Conservation (phyloP, 1,140 invertebrate genomes). For the Leptinotarsa texana region DNA sequence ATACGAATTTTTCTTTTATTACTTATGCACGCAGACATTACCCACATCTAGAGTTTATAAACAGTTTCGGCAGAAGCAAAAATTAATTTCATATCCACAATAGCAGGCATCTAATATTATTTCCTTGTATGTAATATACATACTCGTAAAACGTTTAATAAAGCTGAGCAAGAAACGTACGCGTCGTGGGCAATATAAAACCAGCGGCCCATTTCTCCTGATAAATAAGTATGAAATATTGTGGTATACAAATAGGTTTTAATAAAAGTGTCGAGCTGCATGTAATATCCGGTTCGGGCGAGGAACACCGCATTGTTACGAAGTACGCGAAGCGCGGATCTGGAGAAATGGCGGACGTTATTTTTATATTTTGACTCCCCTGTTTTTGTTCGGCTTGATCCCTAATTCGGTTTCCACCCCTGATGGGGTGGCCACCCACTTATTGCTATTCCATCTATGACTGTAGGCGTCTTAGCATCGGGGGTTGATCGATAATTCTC, state of each 20-base stretch:
- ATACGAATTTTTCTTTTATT: not conserved
- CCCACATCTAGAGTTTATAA: not conserved
- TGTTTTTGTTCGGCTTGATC: slow-evolving; percentile 49
- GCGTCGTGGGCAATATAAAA: slow-evolving; percentile 7
- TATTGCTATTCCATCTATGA: slow-evolving; percentile 53
- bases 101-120: not conserved
- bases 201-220: slow-evolving; percentile 4
- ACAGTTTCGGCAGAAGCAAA: not conserved
- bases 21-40: not conserved
- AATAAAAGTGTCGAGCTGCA: slow-evolving; percentile 34
- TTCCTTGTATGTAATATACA: not conserved
- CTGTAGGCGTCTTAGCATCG: slow-evolving; percentile 47
- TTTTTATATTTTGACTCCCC: slow-evolving; percentile 51
- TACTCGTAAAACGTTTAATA: not conserved
- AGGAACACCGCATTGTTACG: slow-evolving; percentile 39
- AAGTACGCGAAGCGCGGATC: slow-evolving; percentile 19
- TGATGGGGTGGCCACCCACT: slow-evolving; percentile 43
- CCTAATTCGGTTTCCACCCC: slow-evolving; percentile 50
- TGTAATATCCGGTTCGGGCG: slow-evolving; percentile 34
- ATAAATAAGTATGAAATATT: slow-evolving; percentile 25
- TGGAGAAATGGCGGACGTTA: slow-evolving; percentile 45
- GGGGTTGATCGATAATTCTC: slow-evolving; percentile 46
- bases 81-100: not conserved
- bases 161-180: not conserved
- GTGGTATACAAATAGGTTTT: slow-evolving; percentile 32